Evolutionary conservation across 2,113 vertebrate genomes (phyloP).

Genomic region (Rhinogobius similis): DNA sequence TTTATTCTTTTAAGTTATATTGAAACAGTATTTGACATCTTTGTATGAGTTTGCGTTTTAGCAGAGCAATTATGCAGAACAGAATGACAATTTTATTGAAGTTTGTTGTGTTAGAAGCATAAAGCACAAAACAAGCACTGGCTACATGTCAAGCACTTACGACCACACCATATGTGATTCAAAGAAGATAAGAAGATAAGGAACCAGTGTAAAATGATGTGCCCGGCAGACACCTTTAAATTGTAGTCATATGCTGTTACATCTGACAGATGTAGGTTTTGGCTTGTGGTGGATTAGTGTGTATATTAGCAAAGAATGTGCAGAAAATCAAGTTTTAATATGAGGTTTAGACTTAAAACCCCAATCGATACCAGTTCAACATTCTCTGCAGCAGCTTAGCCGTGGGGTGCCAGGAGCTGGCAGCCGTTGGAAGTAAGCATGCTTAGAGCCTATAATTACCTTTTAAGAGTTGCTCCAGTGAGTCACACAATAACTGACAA

Average conservation of each 20-base stretch:
- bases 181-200: no score
- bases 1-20: not conserved
- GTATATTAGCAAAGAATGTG: not conserved
- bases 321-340: not conserved
- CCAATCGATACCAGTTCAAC: slow-evolving; percentile 30
- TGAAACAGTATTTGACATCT: not conserved
- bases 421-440: slow-evolving; percentile 14
- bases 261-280: no score
- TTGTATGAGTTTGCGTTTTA: not conserved
- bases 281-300: not conserved
- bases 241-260: not conserved
- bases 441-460: slow-evolving; percentile 21
- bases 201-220: no score
- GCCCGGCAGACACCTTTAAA: not conserved
- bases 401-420: slow-evolving; percentile 11
- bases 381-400: slow-evolving; percentile 7
- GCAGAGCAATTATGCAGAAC: not conserved
- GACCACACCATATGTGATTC: no score
- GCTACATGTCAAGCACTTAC: no score
- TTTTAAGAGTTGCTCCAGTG: slow-evolving; percentile 21
- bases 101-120: not conserved
- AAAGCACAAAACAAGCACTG: not conserved
- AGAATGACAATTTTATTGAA: not conserved
- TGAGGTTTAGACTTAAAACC: slow-evolving; percentile 13
- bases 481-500: slow-evolving; percentile 22